A percentile compares a stretch with the other conserved stretches of the same genome.
These are phyloP conservation scores for Heptranchias perlo DNA, from an alignment of 2,113 vertebrate species.

Conservation along the genomic window DNA sequence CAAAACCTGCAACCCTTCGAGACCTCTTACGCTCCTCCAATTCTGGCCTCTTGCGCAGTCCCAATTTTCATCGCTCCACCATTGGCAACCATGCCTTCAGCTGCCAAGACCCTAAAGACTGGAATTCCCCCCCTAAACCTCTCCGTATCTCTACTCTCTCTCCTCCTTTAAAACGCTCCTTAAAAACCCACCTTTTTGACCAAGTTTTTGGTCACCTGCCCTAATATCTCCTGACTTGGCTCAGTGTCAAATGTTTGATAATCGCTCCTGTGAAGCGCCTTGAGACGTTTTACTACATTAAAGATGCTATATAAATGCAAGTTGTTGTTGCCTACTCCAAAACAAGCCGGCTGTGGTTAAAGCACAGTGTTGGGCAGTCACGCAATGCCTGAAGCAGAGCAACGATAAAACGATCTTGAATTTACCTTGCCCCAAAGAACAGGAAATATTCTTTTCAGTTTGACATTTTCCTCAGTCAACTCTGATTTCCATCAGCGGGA, in stretches of 20 bases:
- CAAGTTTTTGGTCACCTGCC: background rate
- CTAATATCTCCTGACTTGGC: background rate
- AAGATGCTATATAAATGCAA: background rate
- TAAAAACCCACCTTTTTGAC: background rate
- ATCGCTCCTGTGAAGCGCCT: background rate
- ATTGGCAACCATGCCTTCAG: no score
- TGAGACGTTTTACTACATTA: background rate
- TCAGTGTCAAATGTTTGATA: background rate
- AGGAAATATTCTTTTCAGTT: conserved; percentile 8
- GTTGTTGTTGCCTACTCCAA: background rate
- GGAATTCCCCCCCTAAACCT: no score
- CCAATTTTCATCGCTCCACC: no score
- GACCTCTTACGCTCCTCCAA: no score
- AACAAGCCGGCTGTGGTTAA: background rate
- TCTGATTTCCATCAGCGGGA: conserved; percentile 18
- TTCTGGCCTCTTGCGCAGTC: no score
- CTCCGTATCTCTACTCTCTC: no score
- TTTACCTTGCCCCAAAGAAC: conserved; percentile 5
- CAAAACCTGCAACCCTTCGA: no score
- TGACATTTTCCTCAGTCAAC: conserved; percentile 14
- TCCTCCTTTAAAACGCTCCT: background rate
- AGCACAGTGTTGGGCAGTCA: background rate
- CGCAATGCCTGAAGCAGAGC: background rate
- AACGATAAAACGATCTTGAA: background rate
- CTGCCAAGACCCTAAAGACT: no score